These are phyloP conservation scores for Euplexia lucipara DNA, from an alignment of 2,888 invertebrate genomes.

Conservation along the genomic window DNA sequence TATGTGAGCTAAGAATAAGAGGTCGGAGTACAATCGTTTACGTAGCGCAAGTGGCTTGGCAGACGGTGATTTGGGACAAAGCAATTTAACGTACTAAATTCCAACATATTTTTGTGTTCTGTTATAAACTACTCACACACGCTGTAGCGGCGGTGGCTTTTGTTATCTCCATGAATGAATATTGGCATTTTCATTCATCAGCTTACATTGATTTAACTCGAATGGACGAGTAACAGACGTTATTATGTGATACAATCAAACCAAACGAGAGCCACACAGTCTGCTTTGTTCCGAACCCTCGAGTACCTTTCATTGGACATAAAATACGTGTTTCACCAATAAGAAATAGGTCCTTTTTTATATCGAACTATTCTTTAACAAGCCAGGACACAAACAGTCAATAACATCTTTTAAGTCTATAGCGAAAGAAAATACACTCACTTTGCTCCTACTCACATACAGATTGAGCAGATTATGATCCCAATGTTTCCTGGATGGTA, in stretches of 20 bases:
- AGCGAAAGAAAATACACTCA: too few relatives aligned
- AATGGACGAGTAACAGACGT: slow-evolving; percentile 1
- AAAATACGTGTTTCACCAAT: neutral
- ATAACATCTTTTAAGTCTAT: too few relatives aligned
- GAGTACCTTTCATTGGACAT: too few relatives aligned
- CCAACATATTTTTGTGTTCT: neutral
- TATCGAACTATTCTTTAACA: too few relatives aligned
- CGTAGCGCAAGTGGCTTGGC: slow-evolving; percentile 34
- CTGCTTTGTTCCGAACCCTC: neutral
- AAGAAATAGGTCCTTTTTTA: too few relatives aligned
- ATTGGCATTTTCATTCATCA: slow-evolving; percentile 40
- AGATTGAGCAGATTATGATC: neutral
- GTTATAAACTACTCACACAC: neutral
- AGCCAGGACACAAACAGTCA: too few relatives aligned
- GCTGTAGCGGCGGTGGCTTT: neutral
- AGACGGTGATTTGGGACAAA: slow-evolving; percentile 19
- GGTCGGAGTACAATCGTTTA: slow-evolving; percentile 55
- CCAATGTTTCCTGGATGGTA: slow-evolving; percentile 13
- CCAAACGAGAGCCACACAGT: neutral
- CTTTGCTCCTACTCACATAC: neutral
- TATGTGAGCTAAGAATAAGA: slow-evolving; percentile 55
- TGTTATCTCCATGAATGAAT: slow-evolving; percentile 45
- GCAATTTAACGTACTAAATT: slow-evolving; percentile 18
- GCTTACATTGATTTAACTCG: slow-evolving; percentile 29
- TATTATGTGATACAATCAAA: slow-evolving; percentile 21